Conservation (phyloP, 2,888 invertebrate species). For the Cacoxenus indagator region DNA sequence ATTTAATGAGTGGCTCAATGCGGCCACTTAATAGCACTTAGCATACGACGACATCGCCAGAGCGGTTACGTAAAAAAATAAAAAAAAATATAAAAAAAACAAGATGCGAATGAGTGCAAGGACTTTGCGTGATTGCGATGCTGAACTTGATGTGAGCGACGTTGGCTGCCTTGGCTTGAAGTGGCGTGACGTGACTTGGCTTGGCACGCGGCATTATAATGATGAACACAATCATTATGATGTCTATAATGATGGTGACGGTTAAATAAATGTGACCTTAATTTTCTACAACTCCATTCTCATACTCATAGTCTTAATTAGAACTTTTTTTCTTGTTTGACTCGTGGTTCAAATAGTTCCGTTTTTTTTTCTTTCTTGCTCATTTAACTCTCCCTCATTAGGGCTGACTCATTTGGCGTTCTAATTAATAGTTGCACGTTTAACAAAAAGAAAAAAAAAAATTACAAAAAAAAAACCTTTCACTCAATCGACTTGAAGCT, state of each 20-base stretch:
- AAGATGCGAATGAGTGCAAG: no score
- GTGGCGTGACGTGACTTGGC: background rate
- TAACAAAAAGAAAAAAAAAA: constrained; percentile 9
- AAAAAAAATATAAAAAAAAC: no score
- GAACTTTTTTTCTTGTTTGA: background rate
- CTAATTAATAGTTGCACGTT: background rate
- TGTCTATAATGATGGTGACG: background rate
- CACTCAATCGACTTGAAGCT: background rate
- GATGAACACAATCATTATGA: no score
- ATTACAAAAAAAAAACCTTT: no score
- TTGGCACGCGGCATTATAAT: no score
- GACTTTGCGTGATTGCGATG: background rate
- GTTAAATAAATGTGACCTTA: constrained; percentile 17
- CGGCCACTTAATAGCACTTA: constrained; percentile 1
- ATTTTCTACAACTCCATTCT: background rate
- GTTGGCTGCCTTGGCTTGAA: background rate
- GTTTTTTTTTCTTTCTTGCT: background rate
- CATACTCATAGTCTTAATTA: background rate
- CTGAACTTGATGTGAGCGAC: background rate
- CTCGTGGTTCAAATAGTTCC: background rate
- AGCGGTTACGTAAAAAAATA: no score
- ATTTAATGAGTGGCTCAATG: background rate
- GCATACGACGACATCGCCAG: no score
- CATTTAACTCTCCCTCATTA: no score
- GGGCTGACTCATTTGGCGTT: background rate